Conservation (phyloP, 2,113 vertebrate species). For the Gasterosteus nipponicus region DNA sequence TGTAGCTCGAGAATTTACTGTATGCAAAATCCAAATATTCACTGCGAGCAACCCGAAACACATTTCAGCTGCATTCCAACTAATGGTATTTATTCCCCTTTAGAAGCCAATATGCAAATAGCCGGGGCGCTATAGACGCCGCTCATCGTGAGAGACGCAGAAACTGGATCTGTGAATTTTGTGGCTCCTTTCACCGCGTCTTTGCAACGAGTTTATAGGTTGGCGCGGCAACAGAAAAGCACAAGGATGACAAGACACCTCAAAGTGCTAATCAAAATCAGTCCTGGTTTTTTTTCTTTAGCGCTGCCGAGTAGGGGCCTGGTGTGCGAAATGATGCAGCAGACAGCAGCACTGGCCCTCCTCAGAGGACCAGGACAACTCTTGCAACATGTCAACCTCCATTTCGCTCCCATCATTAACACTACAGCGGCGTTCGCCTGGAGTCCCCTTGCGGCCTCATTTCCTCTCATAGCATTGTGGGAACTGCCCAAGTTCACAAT, state of each 20-base stretch:
- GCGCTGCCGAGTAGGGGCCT: conserved; percentile 54
- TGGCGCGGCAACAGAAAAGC: conserved; percentile 17
- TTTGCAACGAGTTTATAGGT: conserved; percentile 39
- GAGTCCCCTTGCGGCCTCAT: conserved; percentile 37
- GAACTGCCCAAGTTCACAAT: not conserved
- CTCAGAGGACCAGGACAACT: conserved; percentile 62
- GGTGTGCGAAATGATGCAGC: conserved; percentile 71
- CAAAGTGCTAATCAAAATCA: conserved; percentile 69
- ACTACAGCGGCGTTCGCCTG: conserved; percentile 21
- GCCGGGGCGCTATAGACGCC: conserved; percentile 26
- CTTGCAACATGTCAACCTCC: conserved; percentile 60
- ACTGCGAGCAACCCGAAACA: conserved; percentile 9
- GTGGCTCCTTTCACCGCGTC: conserved; percentile 17
- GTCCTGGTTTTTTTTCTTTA: conserved; percentile 56
- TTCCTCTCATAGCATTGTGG: conserved; percentile 33
- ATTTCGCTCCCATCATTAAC: conserved; percentile 60
- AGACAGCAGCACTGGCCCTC: conserved; percentile 65
- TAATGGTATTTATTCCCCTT: not conserved
- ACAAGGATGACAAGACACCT: conserved; percentile 44
- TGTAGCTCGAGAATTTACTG: not conserved
- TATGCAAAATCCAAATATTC: conserved; percentile 9
- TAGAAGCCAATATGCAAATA: conserved; percentile 12
- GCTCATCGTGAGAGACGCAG: conserved; percentile 21
- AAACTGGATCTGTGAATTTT: conserved; percentile 42
- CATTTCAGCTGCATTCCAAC: conserved; percentile 8